Percentiles rank a stretch among this genome's conserved stretches.
These are phyloP conservation scores for Hemiprocne comata DNA, from an alignment of 2,113 vertebrate genomes.

Conservation along the genomic window DNA sequence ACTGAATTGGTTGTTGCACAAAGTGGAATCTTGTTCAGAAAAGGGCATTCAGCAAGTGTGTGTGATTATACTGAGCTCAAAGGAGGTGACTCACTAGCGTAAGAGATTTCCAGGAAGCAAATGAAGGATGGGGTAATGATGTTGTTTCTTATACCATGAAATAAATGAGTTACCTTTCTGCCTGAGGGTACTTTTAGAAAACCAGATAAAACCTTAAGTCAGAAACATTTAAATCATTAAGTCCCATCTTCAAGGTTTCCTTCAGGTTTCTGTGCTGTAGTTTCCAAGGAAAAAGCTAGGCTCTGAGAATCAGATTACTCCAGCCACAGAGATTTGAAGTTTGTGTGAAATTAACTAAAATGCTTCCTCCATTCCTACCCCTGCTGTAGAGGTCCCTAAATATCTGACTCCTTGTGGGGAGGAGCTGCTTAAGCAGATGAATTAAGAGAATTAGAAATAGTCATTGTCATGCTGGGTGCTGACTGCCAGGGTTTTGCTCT, in stretches of 20 bases:
- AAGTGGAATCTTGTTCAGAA: neutral
- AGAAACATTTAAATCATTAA: neutral
- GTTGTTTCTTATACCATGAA: neutral
- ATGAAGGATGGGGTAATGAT: neutral
- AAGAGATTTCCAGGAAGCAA: slow-evolving; percentile 43
- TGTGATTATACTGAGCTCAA: neutral
- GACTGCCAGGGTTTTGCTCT: neutral
- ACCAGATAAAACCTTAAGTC: neutral
- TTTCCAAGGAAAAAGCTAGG: neutral
- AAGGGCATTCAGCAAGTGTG: neutral
- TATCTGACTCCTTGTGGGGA: neutral
- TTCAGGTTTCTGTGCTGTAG: neutral
- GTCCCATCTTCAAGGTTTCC: neutral
- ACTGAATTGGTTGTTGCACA: neutral
- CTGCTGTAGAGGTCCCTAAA: neutral
- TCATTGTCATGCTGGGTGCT: neutral
- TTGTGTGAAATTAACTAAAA: neutral
- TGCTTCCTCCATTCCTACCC: neutral
- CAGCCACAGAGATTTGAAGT: neutral
- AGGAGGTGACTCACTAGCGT: slow-evolving; percentile 6
- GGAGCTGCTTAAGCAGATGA: neutral
- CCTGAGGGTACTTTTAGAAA: neutral
- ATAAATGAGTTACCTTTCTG: neutral
- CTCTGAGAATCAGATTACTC: neutral
- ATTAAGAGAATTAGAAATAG: neutral